Evolutionary conservation across 2,113 vertebrate species (phyloP).

Genomic region (Zosterops hypoxanthus): DNA sequence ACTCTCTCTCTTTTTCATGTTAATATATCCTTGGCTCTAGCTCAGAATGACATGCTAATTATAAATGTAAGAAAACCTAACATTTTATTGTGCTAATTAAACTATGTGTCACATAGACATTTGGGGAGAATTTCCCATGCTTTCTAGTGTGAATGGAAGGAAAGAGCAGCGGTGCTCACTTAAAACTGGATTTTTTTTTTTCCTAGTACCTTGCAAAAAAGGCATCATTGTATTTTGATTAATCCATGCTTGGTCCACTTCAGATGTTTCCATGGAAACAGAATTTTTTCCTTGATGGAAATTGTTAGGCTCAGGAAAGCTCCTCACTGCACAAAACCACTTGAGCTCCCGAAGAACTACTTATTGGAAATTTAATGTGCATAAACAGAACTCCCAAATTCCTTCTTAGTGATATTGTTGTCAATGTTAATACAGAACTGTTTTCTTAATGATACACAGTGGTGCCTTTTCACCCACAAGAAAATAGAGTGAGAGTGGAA

Average conservation of each 20-base stretch:
- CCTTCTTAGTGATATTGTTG: slow-evolving; percentile 48
- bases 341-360: slow-evolving; percentile 58
- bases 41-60: slow-evolving; percentile 24
- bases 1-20: slow-evolving; percentile 7
- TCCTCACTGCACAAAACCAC: slow-evolving; percentile 60
- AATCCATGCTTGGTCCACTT: slow-evolving; percentile 81
- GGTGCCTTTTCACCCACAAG: slow-evolving; percentile 32
- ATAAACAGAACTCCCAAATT: slow-evolving; percentile 67
- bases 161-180: slow-evolving; percentile 55
- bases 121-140: slow-evolving; percentile 64
- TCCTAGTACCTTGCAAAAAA: slow-evolving; percentile 73
- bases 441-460: slow-evolving; percentile 68
- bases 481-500: not conserved
- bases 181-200: slow-evolving; percentile 62
- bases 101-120: slow-evolving; percentile 21
- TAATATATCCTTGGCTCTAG: not conserved
- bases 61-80: slow-evolving; percentile 25
- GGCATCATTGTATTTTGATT: slow-evolving; percentile 82
- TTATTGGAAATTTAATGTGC: slow-evolving; percentile 72
- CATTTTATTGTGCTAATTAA: slow-evolving; percentile 37
- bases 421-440: slow-evolving; percentile 41
- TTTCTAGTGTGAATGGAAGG: slow-evolving; percentile 59
- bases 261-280: slow-evolving; percentile 79
- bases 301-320: slow-evolving; percentile 70
- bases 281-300: slow-evolving; percentile 74